Evolutionary conservation across 2,888 invertebrate species (phyloP).

Genomic region (Drosophila tanythrix): DNA sequence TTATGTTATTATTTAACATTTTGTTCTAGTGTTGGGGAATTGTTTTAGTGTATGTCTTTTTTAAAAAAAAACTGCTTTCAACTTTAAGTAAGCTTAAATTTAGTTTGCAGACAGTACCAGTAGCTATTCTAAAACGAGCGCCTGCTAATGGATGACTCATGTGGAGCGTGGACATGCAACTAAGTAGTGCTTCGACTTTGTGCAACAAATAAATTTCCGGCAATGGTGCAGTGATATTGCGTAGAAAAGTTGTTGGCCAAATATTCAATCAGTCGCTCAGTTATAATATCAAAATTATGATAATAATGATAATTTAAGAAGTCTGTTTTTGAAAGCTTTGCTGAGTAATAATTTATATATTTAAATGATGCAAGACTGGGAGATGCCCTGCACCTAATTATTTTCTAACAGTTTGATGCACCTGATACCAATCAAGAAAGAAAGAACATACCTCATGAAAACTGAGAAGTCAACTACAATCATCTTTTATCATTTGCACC

Average conservation of each 20-base stretch:
- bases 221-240: slow-evolving; percentile 14
- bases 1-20: slow-evolving; percentile 47
- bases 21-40: slow-evolving; percentile 27
- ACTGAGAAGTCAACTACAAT: neutral
- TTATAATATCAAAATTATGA: slow-evolving; percentile 33
- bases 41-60: slow-evolving; percentile 37
- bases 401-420: too few relatives aligned
- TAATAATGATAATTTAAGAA: neutral
- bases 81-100: slow-evolving; percentile 49
- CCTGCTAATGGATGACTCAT: neutral
- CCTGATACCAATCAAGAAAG: neutral
- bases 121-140: neutral
- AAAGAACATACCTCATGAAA: neutral
- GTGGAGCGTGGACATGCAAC: slow-evolving; percentile 21
- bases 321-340: slow-evolving; percentile 37
- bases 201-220: slow-evolving; percentile 60
- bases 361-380: too few relatives aligned
- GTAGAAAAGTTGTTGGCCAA: slow-evolving; percentile 39
- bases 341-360: slow-evolving; percentile 4
- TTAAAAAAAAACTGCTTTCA: slow-evolving; percentile 20
- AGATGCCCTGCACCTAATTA: neutral
- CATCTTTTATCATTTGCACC: neutral
- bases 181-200: slow-evolving; percentile 35
- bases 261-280: slow-evolving; percentile 18
- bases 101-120: neutral